Base-by-base conservation (phyloP, 2,888 invertebrate genomes). In the Xylophagus ater region DNA sequence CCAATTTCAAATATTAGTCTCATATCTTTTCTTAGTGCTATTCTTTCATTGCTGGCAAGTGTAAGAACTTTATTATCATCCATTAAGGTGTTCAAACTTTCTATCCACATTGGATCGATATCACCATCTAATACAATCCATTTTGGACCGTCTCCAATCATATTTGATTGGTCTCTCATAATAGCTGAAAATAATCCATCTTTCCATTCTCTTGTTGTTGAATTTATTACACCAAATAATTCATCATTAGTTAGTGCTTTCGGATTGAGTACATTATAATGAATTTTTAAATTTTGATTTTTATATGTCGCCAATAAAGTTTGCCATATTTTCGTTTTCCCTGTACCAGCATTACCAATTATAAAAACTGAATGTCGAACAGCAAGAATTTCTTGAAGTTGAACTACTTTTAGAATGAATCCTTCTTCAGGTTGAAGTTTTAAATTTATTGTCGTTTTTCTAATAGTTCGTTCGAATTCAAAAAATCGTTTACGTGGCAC, bases 91-190 rank as follows among this genome's bases (percentile, higher is more conserved):
- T 96, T 96, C 17, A 96, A 72, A 15, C 90, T 92, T 66, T 96
- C 94, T 53, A 96, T 94, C 94, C 94, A 96, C 60, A 63, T 60
- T 37, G 62, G 62, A 49, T 63, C 62, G 49, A 94, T 94, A 59
- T 94, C 93, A 6, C 94, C 94, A 59, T 96, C 94, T 34, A 93
- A 72, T 15, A 94, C 82, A 49, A 96, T 89, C 94, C 94, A 96
- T 59, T 92, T 92, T 0, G 87, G 84, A 8, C 81, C 80, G 49
- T 83, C 81, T 0, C 82, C 82, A 20, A 39, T 44, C 74, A 90
- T 73, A 58, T 92, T 90, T 3, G 92, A 86, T 69, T 90, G 83
- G 55, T 94, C 93, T 46, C 94, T 69, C 86, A 96, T 93, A 37
- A 94, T 76, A 0, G 85, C 82, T 0, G 94, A 94, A 60, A 94